Percentiles rank a stretch among this genome's conserved stretches.
Conservation (phyloP, 2,888 invertebrate species). For the Diadegma fenestrale region DNA sequence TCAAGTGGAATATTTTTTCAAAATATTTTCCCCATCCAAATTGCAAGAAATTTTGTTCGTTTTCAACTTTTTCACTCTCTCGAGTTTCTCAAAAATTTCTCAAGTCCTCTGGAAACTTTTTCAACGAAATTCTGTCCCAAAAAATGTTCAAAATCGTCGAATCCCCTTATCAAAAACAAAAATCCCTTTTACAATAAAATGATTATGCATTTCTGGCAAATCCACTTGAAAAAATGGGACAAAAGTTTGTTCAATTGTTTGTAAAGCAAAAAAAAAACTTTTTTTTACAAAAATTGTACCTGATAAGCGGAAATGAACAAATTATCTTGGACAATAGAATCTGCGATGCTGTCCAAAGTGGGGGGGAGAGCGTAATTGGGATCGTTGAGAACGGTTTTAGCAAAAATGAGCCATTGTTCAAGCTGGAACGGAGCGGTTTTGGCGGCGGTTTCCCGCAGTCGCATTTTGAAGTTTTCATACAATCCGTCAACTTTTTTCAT, state of each 20-base stretch:
- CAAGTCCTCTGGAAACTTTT: background rate
- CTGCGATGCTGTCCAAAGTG: conserved; percentile 87
- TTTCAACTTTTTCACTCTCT: background rate
- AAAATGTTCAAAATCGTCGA: background rate
- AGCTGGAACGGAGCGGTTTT: conserved; percentile 83
- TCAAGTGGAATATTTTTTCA: background rate
- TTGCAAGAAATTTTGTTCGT: no score
- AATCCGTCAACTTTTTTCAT: conserved; percentile 88
- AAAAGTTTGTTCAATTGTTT: background rate
- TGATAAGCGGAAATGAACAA: conserved; percentile 89
- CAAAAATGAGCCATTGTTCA: conserved; percentile 88
- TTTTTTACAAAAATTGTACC: conserved; percentile 85
- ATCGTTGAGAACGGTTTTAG: conserved; percentile 89
- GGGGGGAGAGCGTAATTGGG: conserved; percentile 87
- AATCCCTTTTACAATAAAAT: no score
- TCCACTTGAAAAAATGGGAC: background rate
- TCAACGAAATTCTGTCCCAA: background rate
- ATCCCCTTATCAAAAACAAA: no score
- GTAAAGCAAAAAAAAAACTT: background rate
- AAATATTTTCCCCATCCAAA: background rate
- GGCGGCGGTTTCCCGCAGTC: conserved; percentile 84
- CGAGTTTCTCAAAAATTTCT: background rate
- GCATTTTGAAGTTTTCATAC: conserved; percentile 89
- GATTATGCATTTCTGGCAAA: no score
- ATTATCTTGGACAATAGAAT: conserved; percentile 88